phyloP scores from a whole-genome alignment of 2,797 vertebrate genomes.

The Acanthis flammea region DNA sequence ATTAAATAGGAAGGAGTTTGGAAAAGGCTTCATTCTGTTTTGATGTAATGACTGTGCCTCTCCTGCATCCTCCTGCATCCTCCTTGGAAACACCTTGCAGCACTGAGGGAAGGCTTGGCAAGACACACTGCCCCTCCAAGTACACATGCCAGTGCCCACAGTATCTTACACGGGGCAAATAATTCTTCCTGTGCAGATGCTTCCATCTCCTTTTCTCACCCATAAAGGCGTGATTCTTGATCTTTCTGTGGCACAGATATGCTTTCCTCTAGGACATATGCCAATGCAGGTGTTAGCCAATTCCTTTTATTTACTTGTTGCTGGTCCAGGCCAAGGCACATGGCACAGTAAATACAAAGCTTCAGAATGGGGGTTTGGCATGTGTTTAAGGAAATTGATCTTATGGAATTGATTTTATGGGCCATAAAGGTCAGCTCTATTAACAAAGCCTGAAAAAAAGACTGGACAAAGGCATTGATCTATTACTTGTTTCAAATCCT shows the following conservation, averaged over 20 bases:
- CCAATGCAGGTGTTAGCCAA: background rate
- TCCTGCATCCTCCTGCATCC: background rate
- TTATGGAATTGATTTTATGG: background rate
- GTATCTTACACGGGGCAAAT: fast-evolving
- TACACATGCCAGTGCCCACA: fast-evolving
- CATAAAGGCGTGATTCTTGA: background rate
- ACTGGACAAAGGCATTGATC: background rate
- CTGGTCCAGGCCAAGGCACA: background rate
- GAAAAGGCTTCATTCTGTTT: background rate
- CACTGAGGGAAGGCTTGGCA: background rate
- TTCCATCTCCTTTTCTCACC: background rate
- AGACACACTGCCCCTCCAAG: background rate
- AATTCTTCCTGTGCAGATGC: background rate
- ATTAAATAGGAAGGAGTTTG: background rate
- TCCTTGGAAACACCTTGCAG: background rate
- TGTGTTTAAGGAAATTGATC: background rate
- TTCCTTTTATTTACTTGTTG: background rate
- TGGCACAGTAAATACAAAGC: background rate
- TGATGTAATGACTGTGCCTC: background rate
- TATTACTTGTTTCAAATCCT: background rate
- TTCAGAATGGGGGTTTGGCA: background rate
- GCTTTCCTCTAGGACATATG: background rate
- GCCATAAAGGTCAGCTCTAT: background rate
- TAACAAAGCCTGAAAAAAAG: background rate
- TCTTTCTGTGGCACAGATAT: background rate